A percentile compares a stretch with the other conserved stretches of the same genome.
phyloP scores from a whole-genome alignment of 2,888 invertebrate species.

The Congeria kusceri region DNA sequence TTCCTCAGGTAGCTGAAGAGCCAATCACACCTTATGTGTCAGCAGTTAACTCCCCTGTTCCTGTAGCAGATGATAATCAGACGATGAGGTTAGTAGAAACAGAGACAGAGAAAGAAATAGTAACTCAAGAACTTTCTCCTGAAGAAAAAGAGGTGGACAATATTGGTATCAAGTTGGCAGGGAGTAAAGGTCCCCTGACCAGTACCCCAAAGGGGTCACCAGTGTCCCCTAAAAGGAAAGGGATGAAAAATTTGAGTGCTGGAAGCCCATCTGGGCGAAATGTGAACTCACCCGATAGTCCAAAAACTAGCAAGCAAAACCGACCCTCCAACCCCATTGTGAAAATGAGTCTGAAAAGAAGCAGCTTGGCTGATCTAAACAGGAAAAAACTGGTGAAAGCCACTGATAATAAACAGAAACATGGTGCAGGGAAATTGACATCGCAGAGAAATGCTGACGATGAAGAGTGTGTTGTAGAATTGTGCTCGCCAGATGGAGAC shows the following conservation, averaged over 20 bases:
- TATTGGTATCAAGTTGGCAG: too few relatives aligned
- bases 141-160: too few relatives aligned
- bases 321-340: background rate
- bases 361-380: background rate
- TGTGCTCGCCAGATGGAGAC: background rate
- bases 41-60: slow-evolving; percentile 14
- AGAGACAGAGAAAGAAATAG: slow-evolving; percentile 8
- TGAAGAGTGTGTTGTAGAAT: background rate
- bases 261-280: too few relatives aligned
- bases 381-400: background rate
- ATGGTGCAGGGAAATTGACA: background rate
- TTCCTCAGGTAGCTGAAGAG: slow-evolving; percentile 5
- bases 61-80: too few relatives aligned
- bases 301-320: background rate
- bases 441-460: background rate
- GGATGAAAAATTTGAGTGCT: background rate
- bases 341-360: background rate
- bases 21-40: slow-evolving; percentile 37
- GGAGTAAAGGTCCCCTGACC: slow-evolving; percentile 44
- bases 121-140: background rate
- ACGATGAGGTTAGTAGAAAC: too few relatives aligned
- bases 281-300: background rate
- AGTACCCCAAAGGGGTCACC: slow-evolving; percentile 63
- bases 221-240: slow-evolving; percentile 24
- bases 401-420: background rate